These are phyloP conservation scores for Neosilurus hyrtlii DNA, from an alignment of 2,797 vertebrate genomes.

Conservation along the genomic window DNA sequence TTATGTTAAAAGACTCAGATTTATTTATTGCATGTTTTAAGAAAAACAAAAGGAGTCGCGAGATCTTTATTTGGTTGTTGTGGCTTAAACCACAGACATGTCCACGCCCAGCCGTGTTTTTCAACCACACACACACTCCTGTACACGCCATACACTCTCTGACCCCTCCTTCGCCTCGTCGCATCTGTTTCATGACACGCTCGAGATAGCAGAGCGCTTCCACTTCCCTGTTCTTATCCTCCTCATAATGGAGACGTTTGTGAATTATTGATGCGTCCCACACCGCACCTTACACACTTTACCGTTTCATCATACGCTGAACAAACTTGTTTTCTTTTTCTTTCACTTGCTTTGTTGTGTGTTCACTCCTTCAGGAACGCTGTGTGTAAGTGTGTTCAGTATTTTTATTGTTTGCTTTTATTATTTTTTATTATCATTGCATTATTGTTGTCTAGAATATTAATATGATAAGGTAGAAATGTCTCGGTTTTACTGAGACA, in stretches of 20 bases:
- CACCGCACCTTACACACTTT: background rate
- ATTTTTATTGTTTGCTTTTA: background rate
- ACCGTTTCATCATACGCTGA: background rate
- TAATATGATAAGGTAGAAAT: background rate
- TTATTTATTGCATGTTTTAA: background rate
- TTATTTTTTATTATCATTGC: background rate
- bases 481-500: background rate
- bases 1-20: background rate
- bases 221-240: constrained; percentile 43
- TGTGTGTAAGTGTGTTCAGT: background rate
- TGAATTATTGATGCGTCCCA: constrained; percentile 14
- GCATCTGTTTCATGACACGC: constrained; percentile 46
- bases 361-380: background rate
- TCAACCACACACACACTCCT: background rate
- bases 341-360: background rate
- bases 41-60: background rate
- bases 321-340: background rate
- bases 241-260: constrained; percentile 30
- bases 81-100: constrained; percentile 3
- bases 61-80: background rate
- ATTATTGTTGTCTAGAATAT: background rate
- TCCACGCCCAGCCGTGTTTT: constrained; percentile 42
- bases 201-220: constrained; percentile 46
- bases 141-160: background rate
- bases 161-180: constrained; percentile 27